Evolutionary conservation across 2,113 vertebrate species (phyloP), one percentile per base, ranked within the genome.

Genomic region (Pardalotus punctatus): DNA sequence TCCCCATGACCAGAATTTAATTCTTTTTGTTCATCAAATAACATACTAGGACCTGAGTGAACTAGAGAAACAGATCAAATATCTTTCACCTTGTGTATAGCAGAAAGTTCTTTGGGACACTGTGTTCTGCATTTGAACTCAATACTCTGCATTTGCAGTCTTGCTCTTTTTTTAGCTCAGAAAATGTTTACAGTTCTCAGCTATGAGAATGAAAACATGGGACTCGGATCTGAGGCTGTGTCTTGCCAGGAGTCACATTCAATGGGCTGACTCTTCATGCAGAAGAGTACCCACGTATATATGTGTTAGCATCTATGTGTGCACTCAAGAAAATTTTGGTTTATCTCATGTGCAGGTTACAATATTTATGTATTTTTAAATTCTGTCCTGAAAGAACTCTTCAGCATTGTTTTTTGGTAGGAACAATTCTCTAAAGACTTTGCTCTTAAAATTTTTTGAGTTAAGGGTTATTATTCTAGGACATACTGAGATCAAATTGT

Each of bases 251-350:
- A 48, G 3, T 10, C 51, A 66, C 15, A 42, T 35, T 62, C 18
- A 42, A 0, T 23, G 28, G 38, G 29, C 27, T 73, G 36, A 23
- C 31, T 53, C 22, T 35, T 65, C 13, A 2, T 12, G 13, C 21
- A 64, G 60, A 66, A 48, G 9, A 72, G 10, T 51, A 67, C 11
- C 3, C 29, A 67, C 14, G 35, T 0, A 1, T 7, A 13, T 11
- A 21, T 5, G 4, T n/a, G 8, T 53, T 20, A 51, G 3, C 42
- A 54, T 22, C 4, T 7, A 25, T 3, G 2, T 2, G 5, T 9
- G 15, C 3, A 16, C 28, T 10, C 33, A 33, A 12, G 48, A 51
- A 72, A 90, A 72, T 31, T 10, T 57, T 14, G 14, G n/a, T 64
- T 72, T 69, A 43, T 74, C 21, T 58, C 25, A 73, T 0, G 0